phyloP scores from a whole-genome alignment of 2,888 invertebrate species.

The Hemicrepidius hirtus region DNA sequence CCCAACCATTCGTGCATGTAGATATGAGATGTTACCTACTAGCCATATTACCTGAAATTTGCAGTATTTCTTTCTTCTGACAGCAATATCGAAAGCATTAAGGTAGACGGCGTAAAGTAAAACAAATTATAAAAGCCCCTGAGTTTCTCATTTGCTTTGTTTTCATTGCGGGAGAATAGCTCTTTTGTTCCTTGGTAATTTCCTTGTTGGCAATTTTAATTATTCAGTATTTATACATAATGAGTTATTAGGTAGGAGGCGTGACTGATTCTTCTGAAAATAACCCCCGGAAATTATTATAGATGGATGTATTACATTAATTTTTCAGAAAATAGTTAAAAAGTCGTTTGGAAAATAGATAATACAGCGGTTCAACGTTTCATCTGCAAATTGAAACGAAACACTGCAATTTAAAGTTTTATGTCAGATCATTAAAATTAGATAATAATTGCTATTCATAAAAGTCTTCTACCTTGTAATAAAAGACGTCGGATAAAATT shows the following conservation, averaged over 20 bases:
- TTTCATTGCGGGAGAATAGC: constrained; percentile 22
- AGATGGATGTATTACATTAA: not conserved
- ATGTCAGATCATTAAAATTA: too few relatives aligned
- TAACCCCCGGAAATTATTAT: constrained; percentile 4
- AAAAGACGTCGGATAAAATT: too few relatives aligned
- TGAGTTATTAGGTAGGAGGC: constrained; percentile 26
- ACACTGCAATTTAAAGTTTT: too few relatives aligned
- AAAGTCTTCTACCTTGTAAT: too few relatives aligned
- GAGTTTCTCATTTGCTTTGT: constrained; percentile 8
- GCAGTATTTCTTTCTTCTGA: constrained; percentile 10
- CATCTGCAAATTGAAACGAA: too few relatives aligned
- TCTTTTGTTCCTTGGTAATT: constrained; percentile 35
- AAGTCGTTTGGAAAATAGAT: too few relatives aligned
- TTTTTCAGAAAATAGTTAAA: too few relatives aligned
- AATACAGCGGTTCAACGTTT: too few relatives aligned
- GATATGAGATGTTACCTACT: not conserved
- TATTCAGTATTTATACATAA: constrained; percentile 35
- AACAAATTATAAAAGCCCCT: constrained; percentile 7
- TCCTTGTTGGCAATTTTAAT: constrained; percentile 40
- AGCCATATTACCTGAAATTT: constrained; percentile 8
- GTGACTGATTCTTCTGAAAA: constrained; percentile 29
- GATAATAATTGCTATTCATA: too few relatives aligned
- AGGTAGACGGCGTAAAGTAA: constrained; percentile 15
- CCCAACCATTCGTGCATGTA: constrained; percentile 14
- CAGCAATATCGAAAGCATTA: constrained; percentile 4